phyloP scores from a whole-genome alignment of 2,888 invertebrate species.

The Thyatira batis region DNA sequence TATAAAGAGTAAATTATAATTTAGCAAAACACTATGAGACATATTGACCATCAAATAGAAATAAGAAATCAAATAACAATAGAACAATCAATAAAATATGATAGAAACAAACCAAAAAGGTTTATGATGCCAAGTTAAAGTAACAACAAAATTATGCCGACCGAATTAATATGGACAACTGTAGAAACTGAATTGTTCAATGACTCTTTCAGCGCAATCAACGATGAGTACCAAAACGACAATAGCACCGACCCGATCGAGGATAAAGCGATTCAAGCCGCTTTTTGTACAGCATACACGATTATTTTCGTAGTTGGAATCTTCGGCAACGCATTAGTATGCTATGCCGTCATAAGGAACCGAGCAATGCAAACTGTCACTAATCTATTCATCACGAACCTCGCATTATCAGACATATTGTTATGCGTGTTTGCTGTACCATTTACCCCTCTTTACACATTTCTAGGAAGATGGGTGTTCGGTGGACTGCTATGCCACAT shows the following conservation, averaged over 20 bases:
- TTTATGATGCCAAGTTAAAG: constrained; percentile 70
- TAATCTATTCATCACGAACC: constrained; percentile 94
- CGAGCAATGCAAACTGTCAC: constrained; percentile 96
- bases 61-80: constrained; percentile 28
- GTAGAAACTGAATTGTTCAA: constrained; percentile 45
- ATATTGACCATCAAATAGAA: constrained; percentile 24
- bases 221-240: constrained; percentile 41
- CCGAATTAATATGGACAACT: constrained; percentile 56
- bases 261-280: constrained; percentile 85
- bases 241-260: constrained; percentile 82
- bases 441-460: constrained; percentile 94
- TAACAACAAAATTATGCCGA: constrained; percentile 64
- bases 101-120: constrained; percentile 50
- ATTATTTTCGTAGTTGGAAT: constrained; percentile 91
- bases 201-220: constrained; percentile 38
- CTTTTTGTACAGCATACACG: constrained; percentile 89
- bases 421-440: constrained; percentile 93
- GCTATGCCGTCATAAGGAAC: constrained; percentile 92
- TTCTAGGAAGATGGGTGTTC: constrained; percentile 92
- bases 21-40: constrained; percentile 45
- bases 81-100: constrained; percentile 47
- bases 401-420: constrained; percentile 93
- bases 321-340: constrained; percentile 92
- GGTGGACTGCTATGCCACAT: constrained; percentile 91
- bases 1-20: not conserved